Percentiles rank a stretch among this genome's conserved stretches.
Conservation (phyloP, 2,888 invertebrate genomes). For the Erannis defoliaria region DNA sequence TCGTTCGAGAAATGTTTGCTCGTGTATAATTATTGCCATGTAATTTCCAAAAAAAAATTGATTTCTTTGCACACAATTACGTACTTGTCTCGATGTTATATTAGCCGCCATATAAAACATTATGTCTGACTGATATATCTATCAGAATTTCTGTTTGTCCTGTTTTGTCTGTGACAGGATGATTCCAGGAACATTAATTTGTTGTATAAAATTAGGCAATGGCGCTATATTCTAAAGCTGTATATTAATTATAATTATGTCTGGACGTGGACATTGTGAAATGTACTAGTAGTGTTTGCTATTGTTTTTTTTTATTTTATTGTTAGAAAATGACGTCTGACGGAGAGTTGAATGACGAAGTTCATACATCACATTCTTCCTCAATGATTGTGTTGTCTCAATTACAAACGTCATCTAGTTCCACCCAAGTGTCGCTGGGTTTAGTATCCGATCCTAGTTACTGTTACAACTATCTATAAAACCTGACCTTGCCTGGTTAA, state of each 20-base stretch:
- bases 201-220: neutral
- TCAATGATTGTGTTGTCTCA: constrained; percentile 4
- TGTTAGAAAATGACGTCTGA: constrained; percentile 4
- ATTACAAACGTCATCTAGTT: constrained; percentile 1
- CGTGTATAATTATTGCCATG: too few relatives aligned
- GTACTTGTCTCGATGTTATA: constrained; percentile 2
- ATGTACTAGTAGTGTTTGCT: neutral
- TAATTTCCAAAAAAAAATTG: neutral
- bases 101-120: neutral
- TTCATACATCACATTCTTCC: neutral
- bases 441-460: too few relatives aligned
- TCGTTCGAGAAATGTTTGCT: too few relatives aligned
- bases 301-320: constrained; percentile 7
- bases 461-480: neutral
- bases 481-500: neutral
- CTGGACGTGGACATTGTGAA: constrained; percentile 10
- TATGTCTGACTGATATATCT: neutral
- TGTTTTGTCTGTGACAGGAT: neutral
- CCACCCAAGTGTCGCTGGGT: neutral
- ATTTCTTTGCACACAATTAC: constrained; percentile 28
- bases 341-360: neutral
- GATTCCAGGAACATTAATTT: neutral
- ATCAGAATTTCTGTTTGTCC: neutral
- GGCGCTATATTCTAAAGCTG: constrained; percentile 1
- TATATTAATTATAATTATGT: too few relatives aligned